A percentile compares a stretch with the other conserved stretches of the same genome.
These are phyloP conservation scores for Synanthedon myopaeformis DNA, from an alignment of 2,888 invertebrate genomes.

Conservation along the genomic window DNA sequence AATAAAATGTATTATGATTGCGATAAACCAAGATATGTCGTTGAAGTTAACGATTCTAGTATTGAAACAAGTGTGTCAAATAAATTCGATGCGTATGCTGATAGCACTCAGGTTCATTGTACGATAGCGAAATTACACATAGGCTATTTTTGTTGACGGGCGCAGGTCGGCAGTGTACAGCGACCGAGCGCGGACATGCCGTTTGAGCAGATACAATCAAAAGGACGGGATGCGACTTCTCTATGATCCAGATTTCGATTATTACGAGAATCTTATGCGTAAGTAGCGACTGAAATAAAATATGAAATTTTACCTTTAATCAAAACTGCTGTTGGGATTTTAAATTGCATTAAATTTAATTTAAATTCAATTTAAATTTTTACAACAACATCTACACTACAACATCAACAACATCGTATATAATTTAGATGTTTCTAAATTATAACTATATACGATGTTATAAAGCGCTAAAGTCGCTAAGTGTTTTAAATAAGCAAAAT, in stretches of 20 bases:
- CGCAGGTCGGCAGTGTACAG: conserved; percentile 87
- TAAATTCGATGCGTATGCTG: conserved; percentile 1
- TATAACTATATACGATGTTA: no score
- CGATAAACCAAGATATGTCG: no score
- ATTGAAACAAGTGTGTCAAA: conserved; percentile 5
- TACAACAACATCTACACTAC: no score
- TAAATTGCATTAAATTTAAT: not conserved
- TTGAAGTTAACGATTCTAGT: not conserved
- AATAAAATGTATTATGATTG: no score
- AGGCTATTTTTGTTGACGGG: conserved; percentile 10
- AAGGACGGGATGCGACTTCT: conserved; percentile 89
- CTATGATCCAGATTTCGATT: conserved; percentile 92
- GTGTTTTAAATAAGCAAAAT: no score
- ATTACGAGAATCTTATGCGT: conserved; percentile 94
- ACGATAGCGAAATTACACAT: conserved; percentile 24
- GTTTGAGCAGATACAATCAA: conserved; percentile 87
- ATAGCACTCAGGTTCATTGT: conserved; percentile 15
- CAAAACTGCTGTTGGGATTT: not conserved
- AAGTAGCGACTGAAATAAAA: conserved; percentile 48
- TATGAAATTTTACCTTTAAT: not conserved
- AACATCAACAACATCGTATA: no score
- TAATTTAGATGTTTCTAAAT: no score
- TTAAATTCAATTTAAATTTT: no score
- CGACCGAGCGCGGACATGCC: conserved; percentile 85
- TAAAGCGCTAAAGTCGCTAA: no score